phyloP scores from a whole-genome alignment of 2,888 invertebrate genomes.

The Acrobasis consociella region DNA sequence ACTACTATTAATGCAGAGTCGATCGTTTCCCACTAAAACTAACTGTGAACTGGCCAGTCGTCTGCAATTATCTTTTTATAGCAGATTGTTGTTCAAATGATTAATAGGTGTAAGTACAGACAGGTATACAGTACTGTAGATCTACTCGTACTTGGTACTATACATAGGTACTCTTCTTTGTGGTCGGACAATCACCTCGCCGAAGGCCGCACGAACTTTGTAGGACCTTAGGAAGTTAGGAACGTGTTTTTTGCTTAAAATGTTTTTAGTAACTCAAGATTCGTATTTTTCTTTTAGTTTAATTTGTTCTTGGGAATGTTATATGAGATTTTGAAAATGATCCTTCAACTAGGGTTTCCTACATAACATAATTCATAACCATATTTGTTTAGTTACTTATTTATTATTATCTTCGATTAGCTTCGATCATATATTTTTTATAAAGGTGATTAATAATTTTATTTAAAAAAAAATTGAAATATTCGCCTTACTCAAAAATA shows the following conservation, averaged over 20 bases:
- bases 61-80: constrained; percentile 30
- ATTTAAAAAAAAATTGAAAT: no score
- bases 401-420: no score
- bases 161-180: constrained; percentile 44
- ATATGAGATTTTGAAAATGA: no score
- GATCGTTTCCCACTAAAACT: constrained; percentile 9
- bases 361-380: no score
- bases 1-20: not conserved
- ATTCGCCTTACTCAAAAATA: no score
- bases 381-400: no score
- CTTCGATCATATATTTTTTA: no score
- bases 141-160: constrained; percentile 29
- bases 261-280: not conserved
- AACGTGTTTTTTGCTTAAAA: constrained; percentile 26
- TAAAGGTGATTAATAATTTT: no score
- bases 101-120: constrained; percentile 29
- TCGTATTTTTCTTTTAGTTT: not conserved
- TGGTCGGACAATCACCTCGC: constrained; percentile 56
- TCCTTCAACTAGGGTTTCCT: no score
- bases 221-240: not conserved
- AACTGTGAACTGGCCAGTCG: constrained; percentile 18
- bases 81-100: constrained; percentile 30
- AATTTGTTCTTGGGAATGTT: no score
- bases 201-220: constrained; percentile 44
- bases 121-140: constrained; percentile 26